A percentile compares a stretch with the other conserved stretches of the same genome.
Evolutionary conservation across 2,888 invertebrate species (phyloP).

Genomic region (Andrena dorsata): DNA sequence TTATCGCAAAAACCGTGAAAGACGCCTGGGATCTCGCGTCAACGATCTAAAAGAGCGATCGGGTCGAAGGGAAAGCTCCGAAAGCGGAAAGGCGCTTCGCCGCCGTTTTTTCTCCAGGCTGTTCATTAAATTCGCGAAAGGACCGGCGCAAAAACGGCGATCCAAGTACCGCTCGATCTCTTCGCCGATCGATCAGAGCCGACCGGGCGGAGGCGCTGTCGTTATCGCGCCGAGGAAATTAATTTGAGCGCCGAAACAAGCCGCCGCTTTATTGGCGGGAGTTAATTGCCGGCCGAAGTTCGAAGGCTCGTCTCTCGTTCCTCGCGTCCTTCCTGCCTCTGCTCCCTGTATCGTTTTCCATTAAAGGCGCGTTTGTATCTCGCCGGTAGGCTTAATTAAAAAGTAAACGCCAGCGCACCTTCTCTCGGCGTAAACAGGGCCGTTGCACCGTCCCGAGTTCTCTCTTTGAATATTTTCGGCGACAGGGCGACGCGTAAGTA

Average conservation of each 20-base stretch:
- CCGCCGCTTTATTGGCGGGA: conserved; percentile 67
- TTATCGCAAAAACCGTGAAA: background rate
- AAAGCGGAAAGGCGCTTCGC: background rate
- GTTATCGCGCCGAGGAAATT: conserved; percentile 69
- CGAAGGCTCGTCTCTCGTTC: conserved; percentile 18
- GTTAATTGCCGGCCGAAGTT: conserved; percentile 67
- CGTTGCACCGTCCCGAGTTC: background rate
- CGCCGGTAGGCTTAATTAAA: conserved; percentile 62
- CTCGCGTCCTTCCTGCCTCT: conserved; percentile 2
- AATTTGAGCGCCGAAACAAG: conserved; percentile 69
- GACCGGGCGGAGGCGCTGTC: conserved; percentile 56
- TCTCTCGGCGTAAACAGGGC: conserved; percentile 1
- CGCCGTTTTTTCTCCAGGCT: background rate
- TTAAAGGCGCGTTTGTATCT: conserved; percentile 61
- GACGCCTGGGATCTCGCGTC: background rate
- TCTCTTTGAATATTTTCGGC: background rate
- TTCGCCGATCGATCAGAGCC: conserved; percentile 61
- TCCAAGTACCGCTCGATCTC: conserved; percentile 44
- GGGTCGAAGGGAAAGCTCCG: conserved; percentile 15
- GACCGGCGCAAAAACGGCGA: conserved; percentile 45
- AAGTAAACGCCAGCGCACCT: conserved; percentile 41
- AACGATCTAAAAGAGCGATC: too few relatives aligned
- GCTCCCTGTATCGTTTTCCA: conserved; percentile 47
- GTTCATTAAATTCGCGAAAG: conserved; percentile 55
- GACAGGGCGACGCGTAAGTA: too few relatives aligned